Conservation (phyloP, 2,113 vertebrate species). For the Cheilinus undulatus region DNA sequence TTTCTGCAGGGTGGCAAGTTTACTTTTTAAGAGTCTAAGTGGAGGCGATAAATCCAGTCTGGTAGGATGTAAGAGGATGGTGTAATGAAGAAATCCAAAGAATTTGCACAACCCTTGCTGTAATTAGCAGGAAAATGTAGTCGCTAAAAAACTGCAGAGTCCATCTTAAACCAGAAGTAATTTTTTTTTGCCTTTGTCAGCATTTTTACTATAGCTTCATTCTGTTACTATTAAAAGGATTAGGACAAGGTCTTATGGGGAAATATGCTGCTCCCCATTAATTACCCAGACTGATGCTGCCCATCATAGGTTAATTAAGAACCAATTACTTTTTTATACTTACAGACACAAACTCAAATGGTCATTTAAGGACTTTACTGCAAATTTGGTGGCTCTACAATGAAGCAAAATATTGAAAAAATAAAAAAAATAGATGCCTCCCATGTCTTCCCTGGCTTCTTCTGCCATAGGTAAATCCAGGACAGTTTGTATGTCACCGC, state of each 20-base stretch:
- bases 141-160: not conserved
- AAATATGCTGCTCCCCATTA: not conserved
- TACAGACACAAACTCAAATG: no score
- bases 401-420: no score
- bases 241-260: not conserved
- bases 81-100: not conserved
- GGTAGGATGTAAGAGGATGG: not conserved
- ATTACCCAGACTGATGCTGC: not conserved
- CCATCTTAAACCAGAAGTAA: not conserved
- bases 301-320: not conserved
- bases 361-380: no score
- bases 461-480: no score
- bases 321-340: not conserved
- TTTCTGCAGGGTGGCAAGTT: conserved; percentile 2
- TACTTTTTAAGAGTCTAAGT: conserved; percentile 5
- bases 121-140: not conserved
- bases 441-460: no score
- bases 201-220: not conserved
- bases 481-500: not conserved
- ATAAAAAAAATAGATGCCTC: no score
- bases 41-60: conserved; percentile 11
- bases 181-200: not conserved
- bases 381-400: no score
- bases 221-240: not conserved
- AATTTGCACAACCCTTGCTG: not conserved